A percentile compares a stretch with the other conserved stretches of the same genome.
phyloP scores from a whole-genome alignment of 2,797 vertebrate species.

The Xiphophorus birchmanni region DNA sequence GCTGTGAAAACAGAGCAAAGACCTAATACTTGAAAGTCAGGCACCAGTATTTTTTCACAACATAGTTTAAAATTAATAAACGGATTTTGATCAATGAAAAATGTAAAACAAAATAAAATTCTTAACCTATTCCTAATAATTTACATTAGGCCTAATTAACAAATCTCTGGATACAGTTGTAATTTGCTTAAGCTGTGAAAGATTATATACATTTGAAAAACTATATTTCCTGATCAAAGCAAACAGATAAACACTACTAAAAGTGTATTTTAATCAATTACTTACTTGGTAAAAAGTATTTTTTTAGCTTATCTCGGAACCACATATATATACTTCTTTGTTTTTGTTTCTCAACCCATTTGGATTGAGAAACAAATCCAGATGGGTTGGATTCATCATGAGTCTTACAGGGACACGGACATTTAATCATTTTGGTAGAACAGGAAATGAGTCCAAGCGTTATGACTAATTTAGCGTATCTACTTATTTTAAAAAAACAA shows the following conservation, averaged over 20 bases:
- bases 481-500: not conserved
- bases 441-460: not conserved
- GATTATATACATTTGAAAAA: not conserved
- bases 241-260: too few relatives aligned
- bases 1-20: not conserved
- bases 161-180: too few relatives aligned
- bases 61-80: not conserved
- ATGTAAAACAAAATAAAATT: not conserved
- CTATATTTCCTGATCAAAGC: too few relatives aligned
- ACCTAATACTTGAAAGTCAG: not conserved
- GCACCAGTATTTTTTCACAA: not conserved
- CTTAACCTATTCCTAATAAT: not conserved
- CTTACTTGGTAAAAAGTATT: too few relatives aligned
- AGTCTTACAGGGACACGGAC: too few relatives aligned
- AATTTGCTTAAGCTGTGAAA: too few relatives aligned
- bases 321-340: too few relatives aligned
- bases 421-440: not conserved
- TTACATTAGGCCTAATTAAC: not conserved
- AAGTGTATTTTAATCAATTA: too few relatives aligned
- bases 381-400: too few relatives aligned
- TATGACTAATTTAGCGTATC: not conserved
- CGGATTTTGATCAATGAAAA: not conserved
- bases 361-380: too few relatives aligned
- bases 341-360: too few relatives aligned
- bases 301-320: too few relatives aligned